Base-by-base conservation (phyloP, 2,888 invertebrate species). In the Apotomis capreana region DNA sequence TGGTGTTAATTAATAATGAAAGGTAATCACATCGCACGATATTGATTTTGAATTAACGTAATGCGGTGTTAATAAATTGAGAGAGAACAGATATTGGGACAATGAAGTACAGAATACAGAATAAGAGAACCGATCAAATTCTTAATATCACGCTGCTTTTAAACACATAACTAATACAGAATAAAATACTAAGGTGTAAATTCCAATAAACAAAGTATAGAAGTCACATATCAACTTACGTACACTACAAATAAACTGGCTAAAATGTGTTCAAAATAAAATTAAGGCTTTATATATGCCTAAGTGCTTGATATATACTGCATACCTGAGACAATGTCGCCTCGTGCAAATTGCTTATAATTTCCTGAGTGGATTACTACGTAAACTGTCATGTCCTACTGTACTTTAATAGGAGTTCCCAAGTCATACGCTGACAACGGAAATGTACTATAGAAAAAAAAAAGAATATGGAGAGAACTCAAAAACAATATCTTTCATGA, bases 311-410 rank as follows among this genome's bases (percentile, higher is more conserved):
- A 49, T 49, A n/a, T 52, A 64, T 37, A 6, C 10, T 44, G 64
- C 5, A 4, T 60, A 65, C 60, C 46, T 59, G 59, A 36, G 6
- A 67, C 60, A 67, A 55, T 68, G 68, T 55, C 74, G 59, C 69
- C 70, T 68, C 75, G 73, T 70, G 77, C 74, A 75, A 78, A 80
- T 79, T 78, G 78, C 77, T 79, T 76, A 76, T 74, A 78, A 79
- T 80, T 79, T 78, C 75, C 75, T 73, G 67, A 76, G 65, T 58
- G 75, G 77, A 77, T 79, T 80, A 77, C 76, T 74, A 68, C 73
- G 77, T 75, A 74, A 76, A 74, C 73, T 71, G 74, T 73, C 73
- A 73, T 75, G 77, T 75, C 70, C 74, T 75, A 59, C 69, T 54
- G 51, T 49, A 55, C 55, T 71, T 51, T 67, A 59, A 65, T 60